A percentile compares a stretch with the other conserved stretches of the same genome.
These are phyloP conservation scores for Hafferia zeledoni DNA, from an alignment of 2,797 vertebrate genomes.

Conservation along the genomic window DNA sequence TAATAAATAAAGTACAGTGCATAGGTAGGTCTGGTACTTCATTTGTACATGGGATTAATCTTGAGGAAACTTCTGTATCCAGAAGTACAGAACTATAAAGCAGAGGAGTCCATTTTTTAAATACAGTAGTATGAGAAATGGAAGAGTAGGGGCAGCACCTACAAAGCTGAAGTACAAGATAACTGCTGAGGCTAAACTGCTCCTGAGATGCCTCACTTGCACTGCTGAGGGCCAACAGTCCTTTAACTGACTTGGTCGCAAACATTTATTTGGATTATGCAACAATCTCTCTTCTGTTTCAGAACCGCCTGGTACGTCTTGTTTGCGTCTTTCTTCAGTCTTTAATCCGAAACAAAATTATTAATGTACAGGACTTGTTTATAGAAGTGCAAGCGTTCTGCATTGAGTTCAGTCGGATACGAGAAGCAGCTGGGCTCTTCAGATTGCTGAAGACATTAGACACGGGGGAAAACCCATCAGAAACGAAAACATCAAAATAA, in stretches of 20 bases:
- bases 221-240: neutral
- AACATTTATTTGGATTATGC: neutral
- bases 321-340: constrained; percentile 99
- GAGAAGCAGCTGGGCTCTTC: constrained; percentile 96
- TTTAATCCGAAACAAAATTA: constrained; percentile 97
- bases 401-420: constrained; percentile 97
- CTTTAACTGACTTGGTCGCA: neutral
- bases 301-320: constrained; percentile 97
- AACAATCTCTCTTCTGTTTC: neutral
- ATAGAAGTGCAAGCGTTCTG: constrained; percentile 99
- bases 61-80: neutral
- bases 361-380: constrained; percentile 98
- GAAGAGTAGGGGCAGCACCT: neutral
- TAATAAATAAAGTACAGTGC: neutral
- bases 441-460: constrained; percentile 95
- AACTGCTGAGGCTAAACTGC: neutral
- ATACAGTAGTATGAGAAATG: neutral
- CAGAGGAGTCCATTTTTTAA: neutral
- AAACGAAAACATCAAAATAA: constrained; percentile 89
- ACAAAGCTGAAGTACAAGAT: neutral
- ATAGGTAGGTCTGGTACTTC: neutral
- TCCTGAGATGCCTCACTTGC: neutral
- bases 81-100: neutral
- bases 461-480: constrained; percentile 89
- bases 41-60: neutral